phyloP scores from a whole-genome alignment of 2,797 vertebrate genomes.

The Scleropages formosus region DNA sequence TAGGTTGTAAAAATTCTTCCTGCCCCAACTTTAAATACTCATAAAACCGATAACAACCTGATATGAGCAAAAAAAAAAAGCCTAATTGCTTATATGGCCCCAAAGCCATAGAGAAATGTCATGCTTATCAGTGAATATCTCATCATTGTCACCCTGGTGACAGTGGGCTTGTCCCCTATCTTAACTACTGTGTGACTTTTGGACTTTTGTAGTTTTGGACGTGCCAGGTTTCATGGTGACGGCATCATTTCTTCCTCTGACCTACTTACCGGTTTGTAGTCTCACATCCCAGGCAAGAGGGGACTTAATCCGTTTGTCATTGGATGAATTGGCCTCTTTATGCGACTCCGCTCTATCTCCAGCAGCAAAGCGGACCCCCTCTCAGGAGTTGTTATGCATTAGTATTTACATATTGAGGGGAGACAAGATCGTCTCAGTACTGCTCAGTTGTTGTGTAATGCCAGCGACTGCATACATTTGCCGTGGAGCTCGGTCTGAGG shows the following conservation, averaged over 20 bases:
- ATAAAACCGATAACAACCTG: too few species aligned
- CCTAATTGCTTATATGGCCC: too few species aligned
- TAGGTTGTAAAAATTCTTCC: too few species aligned
- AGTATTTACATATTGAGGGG: constrained; percentile 45
- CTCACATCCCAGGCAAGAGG: constrained; percentile 36
- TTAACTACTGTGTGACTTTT: constrained; percentile 4
- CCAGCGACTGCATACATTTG: constrained; percentile 39
- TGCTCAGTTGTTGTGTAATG: constrained; percentile 37
- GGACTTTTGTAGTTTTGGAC: neutral
- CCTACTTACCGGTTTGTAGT: neutral
- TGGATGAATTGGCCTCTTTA: constrained; percentile 51
- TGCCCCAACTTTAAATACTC: too few species aligned
- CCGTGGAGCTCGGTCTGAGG: constrained; percentile 1
- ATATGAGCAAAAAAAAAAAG: too few species aligned
- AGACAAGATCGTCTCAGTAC: constrained; percentile 30
- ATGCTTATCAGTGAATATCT: too few species aligned
- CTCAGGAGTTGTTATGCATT: constrained; percentile 32
- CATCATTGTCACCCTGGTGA: too few species aligned
- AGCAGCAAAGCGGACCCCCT: constrained; percentile 28
- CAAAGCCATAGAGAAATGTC: too few species aligned
- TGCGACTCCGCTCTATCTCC: constrained; percentile 26
- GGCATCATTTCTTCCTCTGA: neutral
- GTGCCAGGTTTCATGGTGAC: neutral
- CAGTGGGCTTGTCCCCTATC: too few species aligned
- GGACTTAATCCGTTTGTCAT: constrained; percentile 26